Evolutionary conservation across 2,888 invertebrate species (phyloP), one percentile per base, ranked within the genome.

Genomic region (Coronaproctus castanopsis): DNA sequence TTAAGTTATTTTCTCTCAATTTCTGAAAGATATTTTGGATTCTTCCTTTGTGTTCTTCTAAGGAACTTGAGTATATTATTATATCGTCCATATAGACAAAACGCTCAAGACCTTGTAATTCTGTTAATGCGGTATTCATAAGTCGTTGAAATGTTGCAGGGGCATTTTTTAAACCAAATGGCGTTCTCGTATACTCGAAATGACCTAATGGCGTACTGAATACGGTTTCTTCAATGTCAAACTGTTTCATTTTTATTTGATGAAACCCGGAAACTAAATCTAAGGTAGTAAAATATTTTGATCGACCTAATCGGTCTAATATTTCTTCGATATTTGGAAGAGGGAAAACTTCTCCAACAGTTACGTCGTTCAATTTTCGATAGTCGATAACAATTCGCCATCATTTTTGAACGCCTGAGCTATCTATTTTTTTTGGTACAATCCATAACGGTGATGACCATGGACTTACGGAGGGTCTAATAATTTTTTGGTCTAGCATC

Each of bases 81-180:
- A 65, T 60, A 55, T 65, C 65, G 50, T 65, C 65, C 8, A 65
- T 14, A 24, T 62, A 65, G 1, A 64, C 63, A 36, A 61, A 63
- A 20, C 60, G 57, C 20, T 60, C 57, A 5, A 20, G 50, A 0
- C 65, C 64, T 19, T 57, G 59, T 19, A 69, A 52, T 0, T 65
- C 67, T 0, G 63, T 59, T 22, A 70, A 60, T 1, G 66, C 65
- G 3, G 61, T 57, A 52, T 70, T 65, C 68, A 71, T 71, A 3
- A 68, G 22, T 1, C 68, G 57, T 51, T 68, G 67, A 59, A 69
- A 70, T 0, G 68, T 68, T 1, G 67, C 65, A 0, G 69, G 69
- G 1, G 68, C 68, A 36, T 68, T 68, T 55, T 65, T 65, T 1
- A 70, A 57, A 0, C 69, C 69, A 63, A 70, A 69, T 0, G 67